A percentile compares a stretch with the other conserved stretches of the same genome.
phyloP scores from a whole-genome alignment of 2,888 invertebrate genomes.

The Thymelicus lineola region DNA sequence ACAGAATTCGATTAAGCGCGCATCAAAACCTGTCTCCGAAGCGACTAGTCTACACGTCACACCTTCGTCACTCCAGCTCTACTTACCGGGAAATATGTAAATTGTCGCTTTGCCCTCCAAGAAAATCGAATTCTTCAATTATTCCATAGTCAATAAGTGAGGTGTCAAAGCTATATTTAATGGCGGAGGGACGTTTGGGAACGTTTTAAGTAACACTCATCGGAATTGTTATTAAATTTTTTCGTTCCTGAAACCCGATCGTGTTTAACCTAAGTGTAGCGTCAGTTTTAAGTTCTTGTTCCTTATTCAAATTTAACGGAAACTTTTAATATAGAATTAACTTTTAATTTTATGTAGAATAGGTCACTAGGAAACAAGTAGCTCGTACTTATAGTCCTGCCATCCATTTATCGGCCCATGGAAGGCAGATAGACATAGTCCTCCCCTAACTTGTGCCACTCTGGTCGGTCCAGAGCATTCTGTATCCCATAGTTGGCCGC shows the following conservation, averaged over 20 bases:
- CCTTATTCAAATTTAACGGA: too few species aligned
- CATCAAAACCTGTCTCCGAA: not conserved
- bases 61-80: constrained; percentile 8
- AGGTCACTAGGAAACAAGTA: too few species aligned
- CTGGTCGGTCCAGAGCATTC: too few species aligned
- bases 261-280: too few species aligned
- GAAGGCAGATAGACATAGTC: too few species aligned
- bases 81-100: not conserved
- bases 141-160: constrained; percentile 7
- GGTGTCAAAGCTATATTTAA: not conserved
- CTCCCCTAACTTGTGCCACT: too few species aligned
- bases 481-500: too few species aligned
- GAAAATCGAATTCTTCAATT: constrained; percentile 14
- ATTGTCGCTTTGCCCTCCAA: constrained; percentile 1
- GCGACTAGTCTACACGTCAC: not conserved
- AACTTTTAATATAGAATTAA: too few species aligned
- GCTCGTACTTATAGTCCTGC: too few species aligned
- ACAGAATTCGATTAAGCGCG: constrained; percentile 2
- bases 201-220: not conserved
- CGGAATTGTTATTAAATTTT: not conserved
- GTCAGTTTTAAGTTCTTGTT: too few species aligned
- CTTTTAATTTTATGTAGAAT: too few species aligned
- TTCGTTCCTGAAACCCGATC: not conserved
- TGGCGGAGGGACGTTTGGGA: not conserved
- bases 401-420: too few species aligned